phyloP scores from a whole-genome alignment of 2,888 invertebrate species.

The Drosophila demipolita region DNA sequence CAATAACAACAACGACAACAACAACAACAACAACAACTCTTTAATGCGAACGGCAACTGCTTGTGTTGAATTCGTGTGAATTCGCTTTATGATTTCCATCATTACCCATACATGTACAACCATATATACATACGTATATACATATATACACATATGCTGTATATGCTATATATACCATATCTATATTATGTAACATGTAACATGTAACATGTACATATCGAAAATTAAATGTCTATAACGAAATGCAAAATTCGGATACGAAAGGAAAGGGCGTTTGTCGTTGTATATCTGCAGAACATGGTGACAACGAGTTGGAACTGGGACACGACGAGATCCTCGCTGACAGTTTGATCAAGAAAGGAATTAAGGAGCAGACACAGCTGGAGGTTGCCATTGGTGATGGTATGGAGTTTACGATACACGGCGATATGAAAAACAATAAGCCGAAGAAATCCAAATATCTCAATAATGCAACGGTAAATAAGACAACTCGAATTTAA shows the following conservation, averaged over 20 bases:
- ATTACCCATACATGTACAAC: constrained; percentile 64
- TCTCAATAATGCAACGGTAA: constrained; percentile 91
- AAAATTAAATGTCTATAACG: constrained; percentile 54
- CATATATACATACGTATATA: constrained; percentile 30
- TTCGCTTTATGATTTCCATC: constrained; percentile 71
- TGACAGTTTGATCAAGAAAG: constrained; percentile 93
- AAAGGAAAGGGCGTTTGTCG: constrained; percentile 86
- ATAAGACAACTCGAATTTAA: constrained; percentile 48
- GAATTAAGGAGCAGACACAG: constrained; percentile 95
- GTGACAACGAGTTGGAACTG: constrained; percentile 88
- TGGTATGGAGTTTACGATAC: constrained; percentile 97
- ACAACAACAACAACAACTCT: constrained; percentile 60
- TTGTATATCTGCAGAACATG: constrained; percentile 89
- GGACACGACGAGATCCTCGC: constrained; percentile 90
- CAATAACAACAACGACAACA: constrained; percentile 6
- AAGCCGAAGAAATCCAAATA: constrained; percentile 93
- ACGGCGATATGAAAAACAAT: constrained; percentile 93
- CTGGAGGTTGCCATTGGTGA: constrained; percentile 96
- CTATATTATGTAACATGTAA: constrained; percentile 48
- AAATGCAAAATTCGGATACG: constrained; percentile 82
- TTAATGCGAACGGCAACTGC: constrained; percentile 75
- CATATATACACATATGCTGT: constrained; percentile 17
- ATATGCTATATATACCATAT: constrained; percentile 37
- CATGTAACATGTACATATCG: constrained; percentile 56
- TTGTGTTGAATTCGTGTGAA: constrained; percentile 65